Percentiles rank a stretch among this genome's conserved stretches.
These are phyloP conservation scores for Drosophila subquinaria DNA, from an alignment of 2,888 invertebrate genomes.

Conservation along the genomic window DNA sequence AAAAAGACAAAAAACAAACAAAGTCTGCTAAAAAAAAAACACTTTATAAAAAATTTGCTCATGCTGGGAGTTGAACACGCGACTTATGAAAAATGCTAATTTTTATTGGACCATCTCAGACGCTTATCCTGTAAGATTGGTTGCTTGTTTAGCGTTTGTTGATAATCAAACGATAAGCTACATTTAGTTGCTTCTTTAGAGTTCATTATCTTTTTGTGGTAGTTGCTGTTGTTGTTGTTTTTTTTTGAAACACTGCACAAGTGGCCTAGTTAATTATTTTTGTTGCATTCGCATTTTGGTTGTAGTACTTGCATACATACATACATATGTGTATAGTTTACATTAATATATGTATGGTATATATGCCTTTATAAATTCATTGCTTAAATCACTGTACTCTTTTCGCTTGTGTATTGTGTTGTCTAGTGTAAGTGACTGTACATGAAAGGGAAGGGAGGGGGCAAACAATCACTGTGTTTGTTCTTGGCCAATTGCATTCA, in stretches of 20 bases:
- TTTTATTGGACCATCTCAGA: too few species aligned
- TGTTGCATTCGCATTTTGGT: slow-evolving; percentile 32
- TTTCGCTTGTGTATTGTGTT: slow-evolving; percentile 23
- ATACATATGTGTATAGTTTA: slow-evolving; percentile 66
- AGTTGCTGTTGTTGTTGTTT: slow-evolving; percentile 14
- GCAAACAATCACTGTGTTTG: slow-evolving; percentile 6
- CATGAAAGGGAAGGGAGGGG: not conserved
- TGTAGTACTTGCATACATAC: too few species aligned
- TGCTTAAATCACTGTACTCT: slow-evolving; percentile 74
- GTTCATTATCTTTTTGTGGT: slow-evolving; percentile 10
- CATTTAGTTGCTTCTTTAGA: slow-evolving; percentile 34
- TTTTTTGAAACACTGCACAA: slow-evolving; percentile 43
- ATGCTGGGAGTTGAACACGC: too few species aligned
- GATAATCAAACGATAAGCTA: slow-evolving; percentile 44
- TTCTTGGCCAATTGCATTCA: slow-evolving; percentile 23
- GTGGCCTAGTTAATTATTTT: slow-evolving; percentile 39
- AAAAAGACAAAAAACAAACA: too few species aligned
- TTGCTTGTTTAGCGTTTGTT: slow-evolving; percentile 20
- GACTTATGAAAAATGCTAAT: too few species aligned
- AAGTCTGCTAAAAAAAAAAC: too few species aligned
- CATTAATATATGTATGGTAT: slow-evolving; percentile 48
- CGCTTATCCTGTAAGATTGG: too few species aligned
- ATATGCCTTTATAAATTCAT: slow-evolving; percentile 76
- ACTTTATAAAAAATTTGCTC: too few species aligned
- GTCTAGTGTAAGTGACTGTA: slow-evolving; percentile 11